phyloP scores from a whole-genome alignment of 2,797 vertebrate genomes.

The Eospalax fontanierii region DNA sequence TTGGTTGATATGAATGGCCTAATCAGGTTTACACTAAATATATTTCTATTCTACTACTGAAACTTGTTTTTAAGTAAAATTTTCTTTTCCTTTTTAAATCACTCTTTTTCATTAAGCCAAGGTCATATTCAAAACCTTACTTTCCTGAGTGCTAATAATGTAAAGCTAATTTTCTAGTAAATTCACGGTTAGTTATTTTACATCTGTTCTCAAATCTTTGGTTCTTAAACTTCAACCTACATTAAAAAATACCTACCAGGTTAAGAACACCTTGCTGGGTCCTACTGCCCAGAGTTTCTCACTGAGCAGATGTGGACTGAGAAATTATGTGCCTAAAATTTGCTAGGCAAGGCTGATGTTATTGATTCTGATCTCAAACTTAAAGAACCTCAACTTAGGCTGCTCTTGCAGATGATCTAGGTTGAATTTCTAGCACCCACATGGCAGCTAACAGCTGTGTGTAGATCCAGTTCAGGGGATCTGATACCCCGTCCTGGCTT shows the following conservation, averaged over 20 bases:
- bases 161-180: background rate
- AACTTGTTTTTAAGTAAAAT: slow-evolving; percentile 29
- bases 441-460: too few relatives aligned
- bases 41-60: background rate
- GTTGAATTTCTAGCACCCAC: too few relatives aligned
- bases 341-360: background rate
- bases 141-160: slow-evolving; percentile 7
- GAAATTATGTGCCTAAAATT: background rate
- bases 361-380: background rate
- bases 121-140: slow-evolving; percentile 5
- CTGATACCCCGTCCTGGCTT: too few relatives aligned
- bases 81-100: slow-evolving; percentile 29
- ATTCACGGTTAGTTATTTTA: background rate
- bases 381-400: background rate
- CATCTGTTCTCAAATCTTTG: background rate
- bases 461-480: too few relatives aligned
- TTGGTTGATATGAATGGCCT: background rate
- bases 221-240: background rate
- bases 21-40: background rate
- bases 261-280: background rate
- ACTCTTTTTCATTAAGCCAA: slow-evolving; percentile 1
- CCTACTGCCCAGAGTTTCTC: background rate
- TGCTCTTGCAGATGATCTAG: too few relatives aligned
- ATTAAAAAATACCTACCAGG: background rate
- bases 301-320: background rate